Conservation (phyloP, 2,797 vertebrate genomes). For the Gymnocypris eckloni region DNA sequence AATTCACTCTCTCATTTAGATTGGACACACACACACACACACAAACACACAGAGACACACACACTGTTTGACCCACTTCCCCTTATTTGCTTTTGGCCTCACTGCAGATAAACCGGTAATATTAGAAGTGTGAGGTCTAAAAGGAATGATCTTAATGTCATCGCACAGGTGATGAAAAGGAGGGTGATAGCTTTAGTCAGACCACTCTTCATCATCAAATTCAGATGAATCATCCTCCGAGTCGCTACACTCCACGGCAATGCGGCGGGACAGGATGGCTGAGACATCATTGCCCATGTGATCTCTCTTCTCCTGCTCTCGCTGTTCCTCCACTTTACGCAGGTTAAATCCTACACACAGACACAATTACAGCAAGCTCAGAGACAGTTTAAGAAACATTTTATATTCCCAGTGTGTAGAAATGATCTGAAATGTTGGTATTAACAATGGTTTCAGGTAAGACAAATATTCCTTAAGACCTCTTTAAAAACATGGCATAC, state of each 20-base stretch:
- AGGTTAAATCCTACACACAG: constrained; percentile 89
- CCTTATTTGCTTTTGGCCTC: constrained; percentile 40
- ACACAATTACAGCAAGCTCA: constrained; percentile 10
- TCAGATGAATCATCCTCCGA: constrained; percentile 98
- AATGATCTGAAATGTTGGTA: too few relatives aligned
- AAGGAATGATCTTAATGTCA: constrained; percentile 58
- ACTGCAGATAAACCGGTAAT: constrained; percentile 49
- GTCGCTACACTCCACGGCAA: constrained; percentile 98
- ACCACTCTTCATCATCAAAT: constrained; percentile 97
- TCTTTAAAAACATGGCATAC: not conserved
- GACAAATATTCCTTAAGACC: not conserved
- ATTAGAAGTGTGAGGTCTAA: constrained; percentile 55
- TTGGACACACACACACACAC: constrained; percentile 24
- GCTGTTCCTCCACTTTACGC: constrained; percentile 93
- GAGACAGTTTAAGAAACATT: not conserved
- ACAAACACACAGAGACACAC: too few relatives aligned
- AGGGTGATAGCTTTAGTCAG: constrained; percentile 79
- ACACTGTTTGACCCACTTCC: constrained; percentile 37
- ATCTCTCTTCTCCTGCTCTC: constrained; percentile 94
- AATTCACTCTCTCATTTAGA: constrained; percentile 52
- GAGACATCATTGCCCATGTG: constrained; percentile 91
- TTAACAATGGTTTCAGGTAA: too few relatives aligned
- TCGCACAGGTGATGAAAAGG: constrained; percentile 45
- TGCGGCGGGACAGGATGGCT: constrained; percentile 95
- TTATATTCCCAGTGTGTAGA: too few relatives aligned